Evolutionary conservation across 2,113 vertebrate genomes (phyloP), one percentile per base, ranked within the genome.

Genomic region (Tautogolabrus adspersus): DNA sequence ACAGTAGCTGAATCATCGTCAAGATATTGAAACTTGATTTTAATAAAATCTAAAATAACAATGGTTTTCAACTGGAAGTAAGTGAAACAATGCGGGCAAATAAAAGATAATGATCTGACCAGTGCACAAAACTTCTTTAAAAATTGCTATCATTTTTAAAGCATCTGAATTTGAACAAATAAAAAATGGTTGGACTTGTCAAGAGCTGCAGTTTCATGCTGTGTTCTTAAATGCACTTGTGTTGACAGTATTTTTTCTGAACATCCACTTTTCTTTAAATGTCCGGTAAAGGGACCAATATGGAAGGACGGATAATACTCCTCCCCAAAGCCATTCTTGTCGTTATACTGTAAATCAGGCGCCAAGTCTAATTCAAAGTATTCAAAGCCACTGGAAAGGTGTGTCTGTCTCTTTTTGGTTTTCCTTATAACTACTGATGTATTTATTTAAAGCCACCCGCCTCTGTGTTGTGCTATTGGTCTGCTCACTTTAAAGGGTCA

Each of bases 221-320:
- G 7, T 66, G n/a, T 54, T 58, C 72, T 59, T 10, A 77, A 68
- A 78, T 83, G 81, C 75, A 77, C 81, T 81, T 77, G 47, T 26
- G 49, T 77, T 59, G 76, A 9, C 66, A 91, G 89, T 90, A 89
- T 92, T 91, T 83, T 77, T 87, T 84, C 47, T 61, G n/a, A 67
- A 34, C 37, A 59, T 22, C 64, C 30, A 10, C 10, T 51, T 61
- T 34, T 34, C 30, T 79, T 64, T 10, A 1, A 67, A 26, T 57
- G 23, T 40, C 60, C n/a, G 30, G 51, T 57, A 66, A 76, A 81
- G 22, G 62, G 75, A 88, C 74, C 84, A 84, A 81, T 71, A 60
- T 4, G 30, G 6, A 9, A 38, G 44, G 56, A 61, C 37, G 18
- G 1, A 49, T 1, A 0, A 22, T 19, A 68, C 0, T 60, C 30